Evolutionary conservation across 2,113 vertebrate genomes (phyloP), one percentile per base, ranked within the genome.

Genomic region (Antigone vipio): DNA sequence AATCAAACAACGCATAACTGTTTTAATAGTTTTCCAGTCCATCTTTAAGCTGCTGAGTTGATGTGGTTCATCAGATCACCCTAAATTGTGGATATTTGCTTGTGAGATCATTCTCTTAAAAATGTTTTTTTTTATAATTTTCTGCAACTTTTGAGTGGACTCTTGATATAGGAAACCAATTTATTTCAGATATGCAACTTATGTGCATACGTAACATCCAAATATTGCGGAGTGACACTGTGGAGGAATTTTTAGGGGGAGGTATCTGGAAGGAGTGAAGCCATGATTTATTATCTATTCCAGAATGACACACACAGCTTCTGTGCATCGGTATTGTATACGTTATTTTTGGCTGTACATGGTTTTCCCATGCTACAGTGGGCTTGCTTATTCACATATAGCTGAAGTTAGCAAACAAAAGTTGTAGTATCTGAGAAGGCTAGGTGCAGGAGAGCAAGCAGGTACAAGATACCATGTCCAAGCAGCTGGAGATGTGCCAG

Each of bases 131-230:
- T 26, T 5, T 15, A 16, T 18, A 59, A 14, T 62, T 80, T 72
- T 84, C 47, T 88, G 29, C 47, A 78, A 5, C 62, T 77, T 87
- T 27, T 1, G 9, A n/a, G 15, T 14, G 10, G 19, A 1, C 15
- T 85, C 5, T 88, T 79, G 9, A 24, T 73, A 9, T 6, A 45
- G 53, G 55, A 88, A 76, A 66, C 27, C 4, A 2, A 0, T 71
- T 89, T 62, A 15, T 64, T 35, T 79, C 4, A 24, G 16, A 12
- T 58, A 26, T 14, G 15, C n/a, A 55, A 26, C 15, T 12, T 67
- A 11, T 0, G 0, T 76, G 18, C 19, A 3, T 64, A 24, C 3
- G 1, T 30, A 76, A 15, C 29, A 24, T 63, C 12, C 8, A 73
- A 9, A 55, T 84, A 68, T 12, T 80, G n/a, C 17, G 1, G 4